Evolutionary conservation across 2,113 vertebrate species (phyloP).

Genomic region (Odobenus rosmarus): DNA sequence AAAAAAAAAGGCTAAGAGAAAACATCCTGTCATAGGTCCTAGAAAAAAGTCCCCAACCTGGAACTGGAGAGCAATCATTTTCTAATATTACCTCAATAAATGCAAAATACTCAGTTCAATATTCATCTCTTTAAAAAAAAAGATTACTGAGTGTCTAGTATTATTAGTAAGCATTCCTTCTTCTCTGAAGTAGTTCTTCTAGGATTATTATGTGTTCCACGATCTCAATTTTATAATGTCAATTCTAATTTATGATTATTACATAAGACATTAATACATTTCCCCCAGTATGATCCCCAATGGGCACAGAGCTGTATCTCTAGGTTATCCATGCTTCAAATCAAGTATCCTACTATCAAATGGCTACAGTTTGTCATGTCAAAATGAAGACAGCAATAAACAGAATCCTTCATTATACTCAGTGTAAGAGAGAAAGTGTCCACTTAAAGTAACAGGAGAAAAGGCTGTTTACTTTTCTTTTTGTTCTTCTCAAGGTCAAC

Average conservation of each 20-base stretch:
- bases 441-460: constrained; percentile 16
- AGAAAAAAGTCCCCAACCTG: constrained; percentile 74
- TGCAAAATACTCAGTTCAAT: constrained; percentile 64
- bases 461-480: background rate
- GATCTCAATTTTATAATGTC: constrained; percentile 70
- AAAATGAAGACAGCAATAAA: constrained; percentile 74
- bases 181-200: constrained; percentile 50
- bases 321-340: constrained; percentile 75
- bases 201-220: constrained; percentile 43
- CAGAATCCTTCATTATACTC: constrained; percentile 75
- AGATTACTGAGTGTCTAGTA: constrained; percentile 62
- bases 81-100: constrained; percentile 62
- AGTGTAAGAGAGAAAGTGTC: constrained; percentile 68
- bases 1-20: constrained; percentile 78
- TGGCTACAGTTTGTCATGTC: constrained; percentile 72
- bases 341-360: constrained; percentile 7
- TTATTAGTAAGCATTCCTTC: background rate
- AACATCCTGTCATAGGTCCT: constrained; percentile 82
- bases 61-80: constrained; percentile 70
- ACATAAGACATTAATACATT: constrained; percentile 62
- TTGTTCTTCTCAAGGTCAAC: background rate
- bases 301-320: constrained; percentile 68
- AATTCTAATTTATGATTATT: constrained; percentile 71
- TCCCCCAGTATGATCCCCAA: constrained; percentile 66
- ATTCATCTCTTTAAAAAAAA: background rate